phyloP scores from a whole-genome alignment of 2,888 invertebrate species.

The Drosophila robusta region DNA sequence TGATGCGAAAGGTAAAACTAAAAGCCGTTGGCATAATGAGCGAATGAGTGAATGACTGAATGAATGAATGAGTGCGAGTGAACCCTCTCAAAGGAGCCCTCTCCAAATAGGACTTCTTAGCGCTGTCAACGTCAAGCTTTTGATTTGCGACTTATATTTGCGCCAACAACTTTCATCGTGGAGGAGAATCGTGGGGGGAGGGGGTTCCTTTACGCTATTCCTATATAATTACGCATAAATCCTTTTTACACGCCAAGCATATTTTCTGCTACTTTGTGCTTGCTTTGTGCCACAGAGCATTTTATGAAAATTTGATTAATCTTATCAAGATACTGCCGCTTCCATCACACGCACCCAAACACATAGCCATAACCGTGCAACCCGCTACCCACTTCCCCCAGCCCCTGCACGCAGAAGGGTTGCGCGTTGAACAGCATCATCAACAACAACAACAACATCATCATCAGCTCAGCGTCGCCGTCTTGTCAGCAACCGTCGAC shows the following conservation, averaged over 20 bases:
- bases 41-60: not conserved
- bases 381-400: not conserved
- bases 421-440: constrained; percentile 39
- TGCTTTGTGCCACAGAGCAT: constrained; percentile 54
- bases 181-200: too few species aligned
- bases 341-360: constrained; percentile 51
- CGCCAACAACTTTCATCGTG: constrained; percentile 34
- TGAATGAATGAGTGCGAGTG: constrained; percentile 1
- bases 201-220: constrained; percentile 69
- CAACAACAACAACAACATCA: constrained; percentile 25
- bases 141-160: constrained; percentile 60
- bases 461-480: constrained; percentile 54
- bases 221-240: constrained; percentile 81
- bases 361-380: constrained; percentile 22
- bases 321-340: constrained; percentile 82
- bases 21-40: constrained; percentile 32
- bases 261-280: constrained; percentile 73
- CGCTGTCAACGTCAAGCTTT: constrained; percentile 63
- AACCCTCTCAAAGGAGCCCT: constrained; percentile 26
- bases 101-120: constrained; percentile 46
- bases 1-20: constrained; percentile 40
- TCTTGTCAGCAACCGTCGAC: constrained; percentile 51
- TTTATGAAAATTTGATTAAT: constrained; percentile 85
- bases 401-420: constrained; percentile 40
- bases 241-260: constrained; percentile 80